Evolutionary conservation across 2,797 vertebrate species (phyloP).

Genomic region (Rhodeus uyekii): DNA sequence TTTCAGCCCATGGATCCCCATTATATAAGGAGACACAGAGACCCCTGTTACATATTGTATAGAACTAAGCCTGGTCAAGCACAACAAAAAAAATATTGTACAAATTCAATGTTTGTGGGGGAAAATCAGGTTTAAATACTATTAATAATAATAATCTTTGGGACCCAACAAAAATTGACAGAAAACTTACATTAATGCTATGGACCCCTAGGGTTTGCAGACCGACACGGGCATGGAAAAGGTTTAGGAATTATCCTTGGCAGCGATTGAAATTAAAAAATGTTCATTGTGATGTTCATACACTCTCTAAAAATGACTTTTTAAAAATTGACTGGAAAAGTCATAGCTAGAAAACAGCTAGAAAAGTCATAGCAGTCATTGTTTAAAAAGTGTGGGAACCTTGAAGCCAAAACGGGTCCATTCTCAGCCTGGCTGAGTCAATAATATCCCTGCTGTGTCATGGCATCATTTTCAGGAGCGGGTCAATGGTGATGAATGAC

Average conservation of each 20-base stretch:
- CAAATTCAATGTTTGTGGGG: not conserved
- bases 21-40: not conserved
- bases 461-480: slow-evolving; percentile 43
- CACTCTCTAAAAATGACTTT: not conserved
- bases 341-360: not conserved
- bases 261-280: no score
- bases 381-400: not conserved
- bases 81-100: no score
- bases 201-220: not conserved
- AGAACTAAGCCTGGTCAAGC: no score
- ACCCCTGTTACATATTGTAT: not conserved
- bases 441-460: slow-evolving; percentile 40
- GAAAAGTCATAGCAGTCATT: not conserved
- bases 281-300: not conserved
- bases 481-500: slow-evolving; percentile 41
- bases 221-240: not conserved
- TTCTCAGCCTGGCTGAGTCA: slow-evolving; percentile 35
- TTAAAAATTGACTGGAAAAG: not conserved
- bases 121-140: no score
- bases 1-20: not conserved
- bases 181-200: not conserved
- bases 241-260: not conserved
- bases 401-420: slow-evolving; percentile 33
- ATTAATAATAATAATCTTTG: no score
- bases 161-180: not conserved